Evolutionary conservation across 2,113 vertebrate genomes (phyloP), one percentile per base, ranked within the genome.

Genomic region (Pyxicephalus adspersus): DNA sequence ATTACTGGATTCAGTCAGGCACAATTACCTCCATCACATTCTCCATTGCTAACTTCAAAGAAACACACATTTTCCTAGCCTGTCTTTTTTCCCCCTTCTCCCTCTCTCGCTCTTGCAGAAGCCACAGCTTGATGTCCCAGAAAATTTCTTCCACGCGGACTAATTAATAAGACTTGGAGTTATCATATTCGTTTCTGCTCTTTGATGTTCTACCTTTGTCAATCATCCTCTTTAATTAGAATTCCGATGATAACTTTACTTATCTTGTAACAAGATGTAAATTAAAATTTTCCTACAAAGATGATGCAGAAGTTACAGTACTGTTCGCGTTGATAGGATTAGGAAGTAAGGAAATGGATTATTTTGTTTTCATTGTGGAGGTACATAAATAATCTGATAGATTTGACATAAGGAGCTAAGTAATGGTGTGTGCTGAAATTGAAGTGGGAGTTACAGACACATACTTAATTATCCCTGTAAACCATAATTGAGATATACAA

Each of bases 11-110:
- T 87, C 92, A 92, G 94, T 96, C 96, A 96, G 93, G 94, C 89
- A 93, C 95, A 96, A 97, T 98, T 96, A 97, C 92, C 91, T 94
- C 94, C 89, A 87, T 90, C 91, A 86, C 91, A 91, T 91, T 93
- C 91, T 92, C 90, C 85, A 86, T 86, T 90, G 90, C 89, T 86
- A 91, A 95, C 96, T 96, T 98, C 97, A 98, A 98, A 99, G 96
- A 94, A 92, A 92, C 88, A 89, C 90, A 88, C 90, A 86, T 91
- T 93, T 93, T 91, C 93, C 92, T 91, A 90, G 91, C 91, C 91
- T 91, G 89, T 45, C 86, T 90, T 92, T 91, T 63, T 87, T 88
- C 87, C 89, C 80, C 83, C 81, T 83, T n/a, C 68, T 34, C 55
- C 19, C 57, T 78, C 77, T 45, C 71, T 50, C 58, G 28, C 91